Evolutionary conservation across 2,113 vertebrate genomes (phyloP).

Genomic region (Rynchops niger): DNA sequence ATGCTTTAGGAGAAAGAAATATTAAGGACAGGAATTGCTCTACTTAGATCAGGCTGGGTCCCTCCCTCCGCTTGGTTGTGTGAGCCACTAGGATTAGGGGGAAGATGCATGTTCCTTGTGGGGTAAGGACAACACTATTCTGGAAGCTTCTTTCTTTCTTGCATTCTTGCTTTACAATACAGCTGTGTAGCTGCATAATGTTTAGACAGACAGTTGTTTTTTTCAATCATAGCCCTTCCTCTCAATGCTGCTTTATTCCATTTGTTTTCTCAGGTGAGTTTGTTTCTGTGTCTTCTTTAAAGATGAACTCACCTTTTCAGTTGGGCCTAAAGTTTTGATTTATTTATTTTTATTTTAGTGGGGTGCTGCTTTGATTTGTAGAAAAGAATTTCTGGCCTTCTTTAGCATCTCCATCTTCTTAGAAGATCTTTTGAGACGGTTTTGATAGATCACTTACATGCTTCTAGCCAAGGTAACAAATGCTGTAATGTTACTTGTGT

Average conservation of each 20-base stretch:
- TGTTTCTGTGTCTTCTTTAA: neutral
- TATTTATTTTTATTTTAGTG: neutral
- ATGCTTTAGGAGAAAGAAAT: neutral
- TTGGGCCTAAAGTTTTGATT: neutral
- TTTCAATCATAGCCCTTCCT: neutral
- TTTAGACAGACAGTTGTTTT: neutral
- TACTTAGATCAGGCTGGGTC: neutral
- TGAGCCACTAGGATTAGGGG: neutral
- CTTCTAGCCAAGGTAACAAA: slow-evolving; percentile 6
- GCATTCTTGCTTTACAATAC: neutral
- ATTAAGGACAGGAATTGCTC: neutral
- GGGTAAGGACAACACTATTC: neutral
- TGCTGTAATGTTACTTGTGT: neutral
- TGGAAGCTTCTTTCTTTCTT: neutral
- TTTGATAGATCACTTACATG: neutral
- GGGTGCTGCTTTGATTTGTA: neutral
- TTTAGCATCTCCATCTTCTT: neutral
- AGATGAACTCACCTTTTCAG: neutral
- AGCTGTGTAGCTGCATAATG: neutral
- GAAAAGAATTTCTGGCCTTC: neutral
- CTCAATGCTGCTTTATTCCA: neutral
- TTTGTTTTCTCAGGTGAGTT: neutral
- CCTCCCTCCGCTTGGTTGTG: neutral
- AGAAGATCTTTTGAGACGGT: neutral
- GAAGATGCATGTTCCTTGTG: neutral